These are phyloP conservation scores for Scomber colias DNA, from an alignment of 2,113 vertebrate genomes.

Conservation along the genomic window DNA sequence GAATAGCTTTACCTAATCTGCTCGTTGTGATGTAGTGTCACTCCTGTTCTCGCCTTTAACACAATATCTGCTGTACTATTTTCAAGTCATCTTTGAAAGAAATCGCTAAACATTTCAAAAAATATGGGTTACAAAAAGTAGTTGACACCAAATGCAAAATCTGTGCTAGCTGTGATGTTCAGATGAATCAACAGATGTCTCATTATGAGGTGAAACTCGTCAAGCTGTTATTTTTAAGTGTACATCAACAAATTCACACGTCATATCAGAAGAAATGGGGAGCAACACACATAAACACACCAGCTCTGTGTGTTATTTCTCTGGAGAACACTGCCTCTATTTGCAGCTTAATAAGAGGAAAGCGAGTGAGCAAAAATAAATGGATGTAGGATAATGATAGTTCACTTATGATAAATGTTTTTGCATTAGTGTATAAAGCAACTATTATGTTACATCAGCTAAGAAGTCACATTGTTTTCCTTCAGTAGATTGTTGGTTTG, in stretches of 20 bases:
- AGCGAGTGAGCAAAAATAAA: slow-evolving; percentile 4
- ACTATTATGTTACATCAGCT: slow-evolving; percentile 27
- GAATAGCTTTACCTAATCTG: slow-evolving; percentile 69
- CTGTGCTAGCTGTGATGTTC: no score
- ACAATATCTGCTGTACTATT: slow-evolving; percentile 33
- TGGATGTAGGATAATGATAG: slow-evolving; percentile 21
- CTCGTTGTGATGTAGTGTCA: slow-evolving; percentile 53
- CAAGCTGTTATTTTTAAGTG: slow-evolving; percentile 11
- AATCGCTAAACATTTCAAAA: neutral
- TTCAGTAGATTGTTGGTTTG: neutral
- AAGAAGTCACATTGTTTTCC: neutral
- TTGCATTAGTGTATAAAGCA: slow-evolving; percentile 23
- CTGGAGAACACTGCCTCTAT: slow-evolving; percentile 38
- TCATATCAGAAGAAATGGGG: neutral
- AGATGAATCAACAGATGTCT: neutral
- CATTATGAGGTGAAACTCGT: slow-evolving; percentile 9
- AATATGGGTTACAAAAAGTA: neutral
- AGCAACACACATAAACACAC: slow-evolving; percentile 20
- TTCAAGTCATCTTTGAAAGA: neutral
- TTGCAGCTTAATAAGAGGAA: slow-evolving; percentile 49
- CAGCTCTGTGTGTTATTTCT: slow-evolving; percentile 34
- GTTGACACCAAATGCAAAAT: neutral
- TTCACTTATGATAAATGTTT: slow-evolving; percentile 53
- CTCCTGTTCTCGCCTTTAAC: slow-evolving; percentile 30
- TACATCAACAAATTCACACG: slow-evolving; percentile 24